Percentiles rank a stretch among this genome's conserved stretches.
Evolutionary conservation across 2,888 invertebrate species (phyloP).

Genomic region (Tenthredo livida): DNA sequence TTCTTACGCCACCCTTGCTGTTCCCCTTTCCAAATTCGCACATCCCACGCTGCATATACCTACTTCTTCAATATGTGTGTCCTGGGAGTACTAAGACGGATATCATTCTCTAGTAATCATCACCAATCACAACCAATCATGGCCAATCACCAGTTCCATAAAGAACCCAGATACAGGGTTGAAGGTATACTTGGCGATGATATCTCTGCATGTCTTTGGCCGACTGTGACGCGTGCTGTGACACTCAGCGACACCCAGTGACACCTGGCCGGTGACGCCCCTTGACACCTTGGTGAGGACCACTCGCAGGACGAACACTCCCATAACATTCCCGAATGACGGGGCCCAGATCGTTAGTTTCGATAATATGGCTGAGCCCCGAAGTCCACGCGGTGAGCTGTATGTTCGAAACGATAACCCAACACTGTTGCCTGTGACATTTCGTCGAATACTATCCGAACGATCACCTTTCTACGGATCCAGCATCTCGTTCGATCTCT

Average conservation of each 20-base stretch:
- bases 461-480: conserved; percentile 55
- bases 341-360: conserved; percentile 62
- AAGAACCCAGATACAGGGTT: neutral
- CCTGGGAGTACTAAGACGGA: neutral
- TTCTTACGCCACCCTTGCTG: neutral
- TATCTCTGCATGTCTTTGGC: conserved; percentile 52
- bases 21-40: neutral
- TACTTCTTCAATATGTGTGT: neutral
- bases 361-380: conserved; percentile 52
- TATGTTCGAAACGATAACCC: conserved; percentile 36
- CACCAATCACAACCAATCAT: conserved; percentile 43
- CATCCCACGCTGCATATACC: neutral
- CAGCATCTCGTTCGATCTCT: neutral
- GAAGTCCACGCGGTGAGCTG: conserved; percentile 23
- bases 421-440: conserved; percentile 52
- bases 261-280: conserved; percentile 70
- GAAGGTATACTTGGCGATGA: conserved; percentile 37
- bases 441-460: conserved; percentile 55
- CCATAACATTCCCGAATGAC: conserved; percentile 76
- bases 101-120: conserved; percentile 37
- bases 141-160: conserved; percentile 31
- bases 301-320: conserved; percentile 69
- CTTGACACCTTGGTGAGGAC: conserved; percentile 69
- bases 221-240: conserved; percentile 52
- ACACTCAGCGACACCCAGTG: conserved; percentile 56